These are phyloP conservation scores for Dorcus parallelipipedus DNA, from an alignment of 2,888 invertebrate species.

Conservation along the genomic window DNA sequence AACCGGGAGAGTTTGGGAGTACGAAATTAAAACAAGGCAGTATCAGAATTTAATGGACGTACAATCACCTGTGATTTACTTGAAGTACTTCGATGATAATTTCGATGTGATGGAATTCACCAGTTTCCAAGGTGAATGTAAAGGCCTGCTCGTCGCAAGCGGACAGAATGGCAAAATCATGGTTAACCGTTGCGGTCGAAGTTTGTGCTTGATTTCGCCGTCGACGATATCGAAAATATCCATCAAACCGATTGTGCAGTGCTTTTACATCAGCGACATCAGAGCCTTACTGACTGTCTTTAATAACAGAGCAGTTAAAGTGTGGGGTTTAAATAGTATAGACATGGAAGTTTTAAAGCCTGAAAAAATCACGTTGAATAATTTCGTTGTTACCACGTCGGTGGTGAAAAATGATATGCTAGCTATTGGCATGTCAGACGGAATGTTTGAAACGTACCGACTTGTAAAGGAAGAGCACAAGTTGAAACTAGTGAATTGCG, in stretches of 20 bases:
- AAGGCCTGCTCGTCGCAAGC: conserved; percentile 15
- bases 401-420: conserved; percentile 23
- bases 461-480: not conserved
- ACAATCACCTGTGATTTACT: conserved; percentile 23
- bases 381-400: conserved; percentile 24
- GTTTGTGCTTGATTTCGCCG: conserved; percentile 2
- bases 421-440: conserved; percentile 28
- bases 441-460: conserved; percentile 26
- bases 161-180: conserved; percentile 21
- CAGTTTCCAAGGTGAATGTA: not conserved
- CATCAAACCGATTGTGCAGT: conserved; percentile 20
- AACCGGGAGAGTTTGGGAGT: conserved; percentile 35
- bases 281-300: conserved; percentile 20
- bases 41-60: conserved; percentile 27
- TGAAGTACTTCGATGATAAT: conserved; percentile 28
- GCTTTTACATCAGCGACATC: conserved; percentile 19
- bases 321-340: conserved; percentile 22
- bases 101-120: conserved; percentile 3
- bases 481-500: conserved; percentile 6
- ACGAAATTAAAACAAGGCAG: conserved; percentile 31
- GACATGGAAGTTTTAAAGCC: conserved; percentile 18
- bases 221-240: conserved; percentile 5
- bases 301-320: conserved; percentile 23
- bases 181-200: conserved; percentile 8
- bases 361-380: conserved; percentile 17